These are phyloP conservation scores for Tangara arthus DNA, from an alignment of 2,797 vertebrate genomes.

Conservation along the genomic window DNA sequence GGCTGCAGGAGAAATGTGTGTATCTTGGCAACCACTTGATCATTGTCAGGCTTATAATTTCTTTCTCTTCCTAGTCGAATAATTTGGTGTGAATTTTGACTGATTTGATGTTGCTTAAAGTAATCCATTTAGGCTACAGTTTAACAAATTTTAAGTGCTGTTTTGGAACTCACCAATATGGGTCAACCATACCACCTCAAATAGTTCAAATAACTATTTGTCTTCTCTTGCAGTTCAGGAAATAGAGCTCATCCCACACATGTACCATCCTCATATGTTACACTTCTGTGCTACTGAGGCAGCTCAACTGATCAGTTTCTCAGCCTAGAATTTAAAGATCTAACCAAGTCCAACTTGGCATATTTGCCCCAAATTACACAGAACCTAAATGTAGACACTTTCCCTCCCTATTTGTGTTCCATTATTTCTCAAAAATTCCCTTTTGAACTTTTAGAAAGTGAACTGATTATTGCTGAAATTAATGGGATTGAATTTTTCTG, in stretches of 20 bases:
- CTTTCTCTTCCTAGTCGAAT: neutral
- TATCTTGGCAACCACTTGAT: conserved; percentile 9
- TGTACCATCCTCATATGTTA: neutral
- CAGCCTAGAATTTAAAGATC: neutral
- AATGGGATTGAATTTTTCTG: neutral
- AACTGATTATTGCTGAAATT: neutral
- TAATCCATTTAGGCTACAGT: neutral
- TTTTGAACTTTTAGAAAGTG: neutral
- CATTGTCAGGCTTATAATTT: neutral
- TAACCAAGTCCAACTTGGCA: neutral
- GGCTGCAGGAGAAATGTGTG: neutral
- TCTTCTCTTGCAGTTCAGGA: neutral
- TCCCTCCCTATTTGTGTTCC: neutral
- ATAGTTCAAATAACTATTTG: neutral
- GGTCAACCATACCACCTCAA: neutral
- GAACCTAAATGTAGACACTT: neutral
- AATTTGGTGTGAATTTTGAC: neutral
- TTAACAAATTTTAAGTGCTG: neutral
- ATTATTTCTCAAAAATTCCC: neutral
- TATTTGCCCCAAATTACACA: neutral
- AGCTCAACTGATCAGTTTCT: neutral
- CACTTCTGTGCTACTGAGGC: neutral
- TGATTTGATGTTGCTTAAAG: neutral
- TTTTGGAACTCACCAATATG: neutral
- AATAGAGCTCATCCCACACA: neutral